Evolutionary conservation across 2,888 invertebrate species (phyloP).

Genomic region (Germaria angustata): DNA sequence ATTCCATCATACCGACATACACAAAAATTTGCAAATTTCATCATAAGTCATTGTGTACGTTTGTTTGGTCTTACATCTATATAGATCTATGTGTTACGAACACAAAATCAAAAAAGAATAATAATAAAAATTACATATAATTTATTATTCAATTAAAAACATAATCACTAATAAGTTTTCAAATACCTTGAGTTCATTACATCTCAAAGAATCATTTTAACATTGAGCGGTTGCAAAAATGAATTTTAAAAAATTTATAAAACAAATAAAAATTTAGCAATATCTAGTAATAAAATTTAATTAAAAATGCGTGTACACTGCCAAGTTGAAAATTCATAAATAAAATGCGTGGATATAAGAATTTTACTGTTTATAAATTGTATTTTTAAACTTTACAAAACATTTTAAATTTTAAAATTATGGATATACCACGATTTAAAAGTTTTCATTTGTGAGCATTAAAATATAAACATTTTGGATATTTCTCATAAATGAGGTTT

Average conservation of each 20-base stretch:
- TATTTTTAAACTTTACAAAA: neutral
- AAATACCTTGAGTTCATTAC: neutral
- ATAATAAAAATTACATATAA: neutral
- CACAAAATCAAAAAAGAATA: too few relatives aligned
- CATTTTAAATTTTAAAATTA: neutral
- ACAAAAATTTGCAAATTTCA: too few relatives aligned
- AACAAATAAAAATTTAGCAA: neutral
- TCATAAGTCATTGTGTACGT: too few relatives aligned
- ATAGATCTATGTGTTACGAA: too few relatives aligned
- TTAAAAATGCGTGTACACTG: too few relatives aligned
- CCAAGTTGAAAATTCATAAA: constrained; percentile 46
- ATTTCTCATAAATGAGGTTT: too few relatives aligned
- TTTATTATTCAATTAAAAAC: neutral
- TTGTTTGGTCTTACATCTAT: too few relatives aligned
- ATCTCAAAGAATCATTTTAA: constrained; percentile 20
- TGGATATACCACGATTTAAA: too few relatives aligned
- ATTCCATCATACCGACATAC: too few relatives aligned
- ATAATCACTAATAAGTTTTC: neutral
- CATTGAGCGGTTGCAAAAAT: constrained; percentile 27
- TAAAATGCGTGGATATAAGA: constrained; percentile 40
- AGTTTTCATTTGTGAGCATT: too few relatives aligned
- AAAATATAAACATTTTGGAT: too few relatives aligned
- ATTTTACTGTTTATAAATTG: neutral
- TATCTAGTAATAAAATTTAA: too few relatives aligned
- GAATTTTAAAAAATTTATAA: neutral